Base-by-base conservation (phyloP, 1,140 invertebrate species). In the Drosophila sechellia region DNA sequence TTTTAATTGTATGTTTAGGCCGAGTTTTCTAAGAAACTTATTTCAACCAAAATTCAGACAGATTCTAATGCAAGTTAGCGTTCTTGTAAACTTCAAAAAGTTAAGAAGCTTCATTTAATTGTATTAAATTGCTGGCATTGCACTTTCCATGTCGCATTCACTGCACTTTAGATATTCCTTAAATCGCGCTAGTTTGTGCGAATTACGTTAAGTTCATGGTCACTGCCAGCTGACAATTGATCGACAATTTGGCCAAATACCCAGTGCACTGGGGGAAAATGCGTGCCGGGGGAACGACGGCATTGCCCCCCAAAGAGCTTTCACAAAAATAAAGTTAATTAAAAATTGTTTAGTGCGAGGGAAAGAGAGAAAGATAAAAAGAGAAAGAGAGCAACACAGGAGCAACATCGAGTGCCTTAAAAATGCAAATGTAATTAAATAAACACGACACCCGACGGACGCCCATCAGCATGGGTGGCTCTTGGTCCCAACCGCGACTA, bases 291-390 rank as follows among this genome's bases (percentile, higher is more conserved):
- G 45, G 12, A 11, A 35, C 59, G 12, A 25, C 31, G 39, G 31
- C 55, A 35, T 49, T 46, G 65, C 63, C 71, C 56, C 55, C 39
- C 40, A 37, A 69, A 70, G 53, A 63, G 73, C 50, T 70, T 70
- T 60, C 63, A 49, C 77, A 79, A 72, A 87, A 87, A 77, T 79
- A 87, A 70, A 87, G 83, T 87, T 87, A 83, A 87, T 87, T 87
- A 89, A 87, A 83, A 87, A 89, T 50, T 83, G 59, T 39, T 63
- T 46, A 50, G 31, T 46, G 12, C 39, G 20, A 39, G 48, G 40
- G 60, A n/a, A 39, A 4, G 37, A 39, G 37, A 39, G 4, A 17
- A 17, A 17, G 17, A 17, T 17, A 17, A 17, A 17, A 17, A 17
- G 17, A 17, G 17, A 17, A 17, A 17, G 17, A 17, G 17, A 17